A percentile compares a stretch with the other conserved stretches of the same genome.
Conservation (phyloP, 1,140 invertebrate genomes). For the Drosophila subpulchrella region DNA sequence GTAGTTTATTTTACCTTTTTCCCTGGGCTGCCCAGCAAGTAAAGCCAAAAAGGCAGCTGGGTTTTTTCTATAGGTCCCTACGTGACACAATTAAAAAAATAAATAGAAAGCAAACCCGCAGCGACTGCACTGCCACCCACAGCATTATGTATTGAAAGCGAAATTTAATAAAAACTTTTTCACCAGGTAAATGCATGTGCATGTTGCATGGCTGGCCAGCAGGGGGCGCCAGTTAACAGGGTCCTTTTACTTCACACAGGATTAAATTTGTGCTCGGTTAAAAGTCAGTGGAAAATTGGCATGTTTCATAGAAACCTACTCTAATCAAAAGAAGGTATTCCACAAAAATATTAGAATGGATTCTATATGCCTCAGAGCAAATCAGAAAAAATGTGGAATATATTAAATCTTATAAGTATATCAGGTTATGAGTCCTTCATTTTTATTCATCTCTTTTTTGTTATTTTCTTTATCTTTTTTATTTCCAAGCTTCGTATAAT, state of each 20-base stretch:
- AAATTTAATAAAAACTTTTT: constrained; percentile 71
- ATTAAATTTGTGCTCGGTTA: constrained; percentile 8
- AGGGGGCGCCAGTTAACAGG: constrained; percentile 47
- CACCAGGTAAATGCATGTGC: constrained; percentile 38
- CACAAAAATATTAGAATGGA: neutral
- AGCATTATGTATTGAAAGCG: constrained; percentile 70
- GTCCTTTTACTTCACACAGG: constrained; percentile 30
- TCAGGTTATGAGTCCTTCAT: neutral
- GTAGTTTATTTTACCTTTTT: constrained; percentile 31
- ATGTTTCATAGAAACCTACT: constrained; percentile 8
- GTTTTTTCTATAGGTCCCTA: constrained; percentile 73
- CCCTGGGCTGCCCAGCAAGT: constrained; percentile 16
- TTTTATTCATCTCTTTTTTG: neutral
- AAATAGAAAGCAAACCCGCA: constrained; percentile 62
- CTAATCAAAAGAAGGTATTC: constrained; percentile 9
- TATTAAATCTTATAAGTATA: neutral
- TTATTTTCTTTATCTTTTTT: neutral
- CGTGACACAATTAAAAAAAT: constrained; percentile 82
- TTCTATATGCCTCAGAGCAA: neutral
- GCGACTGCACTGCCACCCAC: constrained; percentile 12
- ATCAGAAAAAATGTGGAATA: neutral
- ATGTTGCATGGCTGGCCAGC: constrained; percentile 50
- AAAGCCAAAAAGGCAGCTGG: constrained; percentile 66
- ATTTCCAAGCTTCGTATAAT: neutral
- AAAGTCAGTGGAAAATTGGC: constrained; percentile 1